Conservation (phyloP, 1,140 invertebrate genomes). For the Steinernema khuongi region DNA sequence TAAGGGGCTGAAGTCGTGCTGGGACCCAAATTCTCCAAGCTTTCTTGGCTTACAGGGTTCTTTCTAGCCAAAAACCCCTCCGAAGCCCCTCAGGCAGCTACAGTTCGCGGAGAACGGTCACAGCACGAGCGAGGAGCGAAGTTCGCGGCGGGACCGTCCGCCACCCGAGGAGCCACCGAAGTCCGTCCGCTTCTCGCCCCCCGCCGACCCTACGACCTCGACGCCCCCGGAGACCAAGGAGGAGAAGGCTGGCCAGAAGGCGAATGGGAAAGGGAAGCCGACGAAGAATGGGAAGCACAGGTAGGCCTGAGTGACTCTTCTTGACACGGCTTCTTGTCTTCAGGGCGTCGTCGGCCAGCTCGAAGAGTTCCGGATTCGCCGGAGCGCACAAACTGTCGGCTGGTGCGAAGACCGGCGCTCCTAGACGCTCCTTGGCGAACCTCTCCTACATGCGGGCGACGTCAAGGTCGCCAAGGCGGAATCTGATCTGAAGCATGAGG, state of each 20-base stretch:
- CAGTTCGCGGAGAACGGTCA: neutral
- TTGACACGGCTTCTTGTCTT: neutral
- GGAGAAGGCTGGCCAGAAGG: neutral
- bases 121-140: neutral
- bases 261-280: neutral
- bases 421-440: neutral
- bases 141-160: neutral
- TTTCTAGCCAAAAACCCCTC: neutral
- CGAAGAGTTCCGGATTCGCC: slow-evolving; percentile 1
- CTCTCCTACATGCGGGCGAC: neutral
- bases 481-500: neutral
- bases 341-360: neutral
- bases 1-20: neutral
- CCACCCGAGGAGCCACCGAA: neutral
- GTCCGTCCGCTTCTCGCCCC: neutral
- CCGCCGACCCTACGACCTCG: neutral
- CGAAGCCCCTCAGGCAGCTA: slow-evolving; percentile 4
- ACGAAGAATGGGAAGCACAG: slow-evolving; percentile 8
- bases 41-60: neutral
- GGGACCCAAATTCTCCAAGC: too few relatives aligned
- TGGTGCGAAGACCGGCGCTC: neutral
- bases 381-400: slow-evolving; percentile 5
- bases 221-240: neutral
- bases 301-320: neutral
- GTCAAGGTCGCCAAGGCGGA: neutral